These are phyloP conservation scores for Heterodera carotae DNA, from an alignment of 1,140 invertebrate genomes.

Conservation along the genomic window DNA sequence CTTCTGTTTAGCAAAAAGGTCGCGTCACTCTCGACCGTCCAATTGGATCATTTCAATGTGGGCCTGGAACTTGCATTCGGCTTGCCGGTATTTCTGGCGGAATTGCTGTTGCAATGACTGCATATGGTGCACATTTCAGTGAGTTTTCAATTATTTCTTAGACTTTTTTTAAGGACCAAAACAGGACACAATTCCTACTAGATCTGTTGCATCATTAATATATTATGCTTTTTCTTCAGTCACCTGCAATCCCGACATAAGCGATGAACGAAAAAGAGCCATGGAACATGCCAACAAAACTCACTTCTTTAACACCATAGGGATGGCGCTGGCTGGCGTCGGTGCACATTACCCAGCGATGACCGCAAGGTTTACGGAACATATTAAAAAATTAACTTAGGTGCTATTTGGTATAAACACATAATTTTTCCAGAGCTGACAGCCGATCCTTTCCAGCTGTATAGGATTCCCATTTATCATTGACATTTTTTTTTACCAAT, in stretches of 20 bases:
- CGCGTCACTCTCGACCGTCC: neutral
- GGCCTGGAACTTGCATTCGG: neutral
- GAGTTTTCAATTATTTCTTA: neutral
- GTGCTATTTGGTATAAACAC: too few relatives aligned
- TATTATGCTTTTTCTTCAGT: constrained; percentile 21
- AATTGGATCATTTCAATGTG: constrained; percentile 6
- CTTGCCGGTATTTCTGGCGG: constrained; percentile 22
- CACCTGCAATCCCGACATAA: constrained; percentile 8
- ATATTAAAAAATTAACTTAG: too few relatives aligned
- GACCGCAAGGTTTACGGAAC: neutral
- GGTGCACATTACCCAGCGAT: constrained; percentile 8
- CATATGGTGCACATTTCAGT: constrained; percentile 30
- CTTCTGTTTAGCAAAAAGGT: neutral
- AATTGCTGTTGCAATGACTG: constrained; percentile 15
- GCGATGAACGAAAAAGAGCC: constrained; percentile 18
- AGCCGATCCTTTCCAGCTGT: too few relatives aligned
- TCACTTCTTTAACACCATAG: constrained; percentile 26
- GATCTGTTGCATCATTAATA: neutral
- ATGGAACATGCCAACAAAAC: constrained; percentile 22
- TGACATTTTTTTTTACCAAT: too few relatives aligned
- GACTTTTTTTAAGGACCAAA: too few relatives aligned
- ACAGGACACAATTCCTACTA: too few relatives aligned
- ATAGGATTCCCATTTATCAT: too few relatives aligned
- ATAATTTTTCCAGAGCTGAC: too few relatives aligned
- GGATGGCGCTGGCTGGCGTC: constrained; percentile 7